Conservation (phyloP, 2,888 invertebrate species). For the Maniola hyperantus region DNA sequence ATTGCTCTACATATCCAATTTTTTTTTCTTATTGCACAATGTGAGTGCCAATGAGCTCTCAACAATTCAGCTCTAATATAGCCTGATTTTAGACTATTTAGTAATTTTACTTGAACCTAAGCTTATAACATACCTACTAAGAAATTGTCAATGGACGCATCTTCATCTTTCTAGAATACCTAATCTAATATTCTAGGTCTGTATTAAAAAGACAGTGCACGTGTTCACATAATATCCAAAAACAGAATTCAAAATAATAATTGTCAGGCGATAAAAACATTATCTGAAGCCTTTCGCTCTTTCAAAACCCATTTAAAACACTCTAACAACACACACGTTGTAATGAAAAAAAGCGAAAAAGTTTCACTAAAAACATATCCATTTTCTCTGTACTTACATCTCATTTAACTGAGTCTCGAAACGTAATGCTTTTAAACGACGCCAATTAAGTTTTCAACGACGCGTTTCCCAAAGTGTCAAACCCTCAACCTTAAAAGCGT, state of each 20-base stretch:
- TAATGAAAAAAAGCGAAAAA: background rate
- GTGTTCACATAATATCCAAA: background rate
- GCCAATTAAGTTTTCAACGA: conserved; percentile 43
- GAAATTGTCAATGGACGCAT: too few relatives aligned
- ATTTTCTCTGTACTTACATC: conserved; percentile 12
- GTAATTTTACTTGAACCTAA: too few relatives aligned
- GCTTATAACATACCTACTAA: too few relatives aligned
- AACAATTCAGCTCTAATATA: too few relatives aligned
- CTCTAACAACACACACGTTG: conserved; percentile 10
- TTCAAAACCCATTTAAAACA: conserved; percentile 16
- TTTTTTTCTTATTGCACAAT: too few relatives aligned
- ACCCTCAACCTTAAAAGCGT: conserved; percentile 44
- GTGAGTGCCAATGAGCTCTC: too few relatives aligned
- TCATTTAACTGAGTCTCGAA: conserved; percentile 26
- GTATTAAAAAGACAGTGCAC: too few relatives aligned
- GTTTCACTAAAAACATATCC: conserved; percentile 5
- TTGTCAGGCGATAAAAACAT: conserved; percentile 12
- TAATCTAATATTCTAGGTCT: too few relatives aligned
- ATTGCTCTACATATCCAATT: too few relatives aligned
- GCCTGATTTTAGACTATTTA: too few relatives aligned
- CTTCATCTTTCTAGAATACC: too few relatives aligned
- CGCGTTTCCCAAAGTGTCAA: conserved; percentile 41
- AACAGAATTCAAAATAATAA: background rate
- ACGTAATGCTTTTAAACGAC: conserved; percentile 30
- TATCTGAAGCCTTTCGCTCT: conserved; percentile 7